Evolutionary conservation across 2,113 vertebrate genomes (phyloP).

Genomic region (Spermophilus dauricus): DNA sequence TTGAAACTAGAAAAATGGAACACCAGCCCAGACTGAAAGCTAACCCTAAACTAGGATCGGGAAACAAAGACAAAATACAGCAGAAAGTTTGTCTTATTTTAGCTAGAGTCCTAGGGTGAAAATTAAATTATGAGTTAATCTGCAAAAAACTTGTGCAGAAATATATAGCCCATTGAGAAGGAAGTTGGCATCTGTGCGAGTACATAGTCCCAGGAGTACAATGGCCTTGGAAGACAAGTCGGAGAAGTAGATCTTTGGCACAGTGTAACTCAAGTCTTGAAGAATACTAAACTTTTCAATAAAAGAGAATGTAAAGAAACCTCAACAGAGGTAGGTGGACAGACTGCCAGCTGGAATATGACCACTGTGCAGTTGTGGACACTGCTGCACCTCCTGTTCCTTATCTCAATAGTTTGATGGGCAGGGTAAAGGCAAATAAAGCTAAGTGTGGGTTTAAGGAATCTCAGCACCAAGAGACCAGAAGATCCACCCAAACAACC

Average conservation of each 20-base stretch:
- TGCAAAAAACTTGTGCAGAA: background rate
- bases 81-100: background rate
- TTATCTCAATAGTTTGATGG: background rate
- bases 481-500: background rate
- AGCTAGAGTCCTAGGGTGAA: background rate
- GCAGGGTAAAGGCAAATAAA: background rate
- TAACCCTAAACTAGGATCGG: background rate
- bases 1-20: background rate
- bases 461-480: background rate
- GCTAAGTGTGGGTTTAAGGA: background rate
- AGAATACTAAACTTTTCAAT: background rate
- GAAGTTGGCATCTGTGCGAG: background rate
- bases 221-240: background rate
- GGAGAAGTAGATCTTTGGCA: background rate
- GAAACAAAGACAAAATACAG: background rate
- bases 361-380: background rate
- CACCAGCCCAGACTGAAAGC: background rate
- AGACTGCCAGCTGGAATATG: background rate
- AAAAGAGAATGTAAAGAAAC: background rate
- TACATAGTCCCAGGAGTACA: background rate
- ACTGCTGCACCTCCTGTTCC: accelerated
- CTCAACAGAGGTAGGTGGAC: background rate
- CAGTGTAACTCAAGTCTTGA: background rate
- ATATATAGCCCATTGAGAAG: background rate
- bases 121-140: background rate